These are phyloP conservation scores for Symphodus melops DNA, from an alignment of 2,113 vertebrate genomes.

Conservation along the genomic window DNA sequence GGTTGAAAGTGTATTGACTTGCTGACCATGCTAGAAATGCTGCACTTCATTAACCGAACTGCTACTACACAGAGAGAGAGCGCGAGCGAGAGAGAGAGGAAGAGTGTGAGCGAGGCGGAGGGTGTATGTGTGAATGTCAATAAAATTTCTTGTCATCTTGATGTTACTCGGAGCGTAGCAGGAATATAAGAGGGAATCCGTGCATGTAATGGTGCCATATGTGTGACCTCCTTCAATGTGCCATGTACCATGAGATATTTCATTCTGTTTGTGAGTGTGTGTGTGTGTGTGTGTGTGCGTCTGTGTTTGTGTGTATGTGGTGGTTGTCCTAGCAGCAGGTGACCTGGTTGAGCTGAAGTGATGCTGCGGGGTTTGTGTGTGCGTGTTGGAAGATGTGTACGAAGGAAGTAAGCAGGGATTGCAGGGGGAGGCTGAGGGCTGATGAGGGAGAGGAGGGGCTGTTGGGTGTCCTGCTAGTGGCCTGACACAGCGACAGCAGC, in stretches of 20 bases:
- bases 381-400: slow-evolving; percentile 47
- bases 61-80: slow-evolving; percentile 28
- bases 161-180: slow-evolving; percentile 60
- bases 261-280: slow-evolving; percentile 48
- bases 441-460: slow-evolving; percentile 56
- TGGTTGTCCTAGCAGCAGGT: slow-evolving; percentile 70
- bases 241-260: slow-evolving; percentile 67
- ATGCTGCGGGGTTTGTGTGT: slow-evolving; percentile 63
- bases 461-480: slow-evolving; percentile 76
- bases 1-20: slow-evolving; percentile 70
- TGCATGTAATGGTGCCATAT: slow-evolving; percentile 81
- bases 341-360: slow-evolving; percentile 73
- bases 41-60: slow-evolving; percentile 69
- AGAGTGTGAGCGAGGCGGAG: slow-evolving; percentile 20
- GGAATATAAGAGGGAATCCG: slow-evolving; percentile 62
- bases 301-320: slow-evolving; percentile 43
- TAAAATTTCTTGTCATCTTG: slow-evolving; percentile 72
- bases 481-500: slow-evolving; percentile 73
- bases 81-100: slow-evolving; percentile 10
- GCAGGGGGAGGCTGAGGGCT: slow-evolving; percentile 31
- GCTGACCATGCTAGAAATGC: slow-evolving; percentile 69
- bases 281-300: slow-evolving; percentile 47
- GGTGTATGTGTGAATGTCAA: slow-evolving; percentile 71
- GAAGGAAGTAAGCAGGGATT: slow-evolving; percentile 45
- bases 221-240: slow-evolving; percentile 77